These are phyloP conservation scores for Heliconius sara DNA, from an alignment of 2,888 invertebrate genomes.

Conservation along the genomic window DNA sequence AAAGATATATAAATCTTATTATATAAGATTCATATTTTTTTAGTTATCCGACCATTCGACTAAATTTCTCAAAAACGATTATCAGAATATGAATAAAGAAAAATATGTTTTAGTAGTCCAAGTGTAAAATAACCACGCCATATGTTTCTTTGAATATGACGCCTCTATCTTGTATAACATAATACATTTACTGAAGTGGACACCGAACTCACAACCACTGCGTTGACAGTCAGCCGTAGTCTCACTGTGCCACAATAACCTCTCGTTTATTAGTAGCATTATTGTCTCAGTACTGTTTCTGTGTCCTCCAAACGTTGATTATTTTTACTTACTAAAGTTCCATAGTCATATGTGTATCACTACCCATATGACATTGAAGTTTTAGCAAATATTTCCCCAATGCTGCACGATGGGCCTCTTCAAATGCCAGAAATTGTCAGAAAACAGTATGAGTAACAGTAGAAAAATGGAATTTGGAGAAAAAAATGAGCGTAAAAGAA, in stretches of 20 bases:
- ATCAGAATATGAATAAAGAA: background rate
- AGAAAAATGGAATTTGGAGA: no score
- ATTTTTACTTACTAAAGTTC: conserved; percentile 1
- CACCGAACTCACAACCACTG: no score
- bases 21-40: no score
- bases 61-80: no score
- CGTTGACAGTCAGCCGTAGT: no score
- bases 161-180: background rate
- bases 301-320: background rate
- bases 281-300: background rate
- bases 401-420: background rate
- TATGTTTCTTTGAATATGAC: background rate
- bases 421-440: background rate
- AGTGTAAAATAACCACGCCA: background rate
- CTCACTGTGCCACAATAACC: no score
- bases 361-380: conserved; percentile 9
- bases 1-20: no score
- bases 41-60: no score
- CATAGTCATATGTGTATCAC: conserved; percentile 4
- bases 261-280: no score
- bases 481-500: no score
- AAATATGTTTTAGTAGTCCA: background rate
- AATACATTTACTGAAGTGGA: no score
- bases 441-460: no score
- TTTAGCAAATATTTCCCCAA: conserved; percentile 2